Evolutionary conservation across 2,888 invertebrate species (phyloP), one percentile per base, ranked within the genome.

Genomic region (Charanyca ferruginea): DNA sequence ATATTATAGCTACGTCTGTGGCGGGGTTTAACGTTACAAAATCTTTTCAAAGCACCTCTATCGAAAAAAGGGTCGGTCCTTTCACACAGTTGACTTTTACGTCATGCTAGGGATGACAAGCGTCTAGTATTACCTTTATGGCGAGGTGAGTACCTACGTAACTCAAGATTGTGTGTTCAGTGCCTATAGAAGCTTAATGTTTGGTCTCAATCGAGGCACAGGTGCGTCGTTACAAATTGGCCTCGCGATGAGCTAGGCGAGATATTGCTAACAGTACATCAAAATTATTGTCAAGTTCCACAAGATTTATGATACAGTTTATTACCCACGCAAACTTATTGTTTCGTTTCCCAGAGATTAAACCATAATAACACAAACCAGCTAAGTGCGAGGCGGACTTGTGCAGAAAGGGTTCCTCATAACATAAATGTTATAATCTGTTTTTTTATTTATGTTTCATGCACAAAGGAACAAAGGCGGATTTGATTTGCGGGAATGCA

Each of bases 201-300:
- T 65, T 78, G 75, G 71, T 77, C 80, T 60, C 67, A 77, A 81
- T 83, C 79, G 75, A 80, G 66, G 72, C 84, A 72, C 92, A 92
- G 92, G 91, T 93, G 93, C 67, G 61, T 51, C 67, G 59, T 78
- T 81, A 84, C 86, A 91, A 91, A 91, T 91, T 85, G 84, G 80
- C 66, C 80, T 42, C 79, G 69, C 79, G 86, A 85, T 85, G 84
- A 88, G 83, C 81, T 72, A 67, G 76, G 75, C 68, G 63, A 81
- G 79, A 85, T 86, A 87, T 88, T 85, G 81, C 87, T 78, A 49
- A 65, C 79, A 77, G 83, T 89, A 88, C 81, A 87, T 90, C 89
- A 88, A 89, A 88, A 88, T 91, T 87, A 89, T 89, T 89, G 89
- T 88, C 85, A 80, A 84, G 85, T 79, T 69, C 77, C 66, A 28